Conservation (phyloP, 2,888 invertebrate genomes). For the Acronicta alni region DNA sequence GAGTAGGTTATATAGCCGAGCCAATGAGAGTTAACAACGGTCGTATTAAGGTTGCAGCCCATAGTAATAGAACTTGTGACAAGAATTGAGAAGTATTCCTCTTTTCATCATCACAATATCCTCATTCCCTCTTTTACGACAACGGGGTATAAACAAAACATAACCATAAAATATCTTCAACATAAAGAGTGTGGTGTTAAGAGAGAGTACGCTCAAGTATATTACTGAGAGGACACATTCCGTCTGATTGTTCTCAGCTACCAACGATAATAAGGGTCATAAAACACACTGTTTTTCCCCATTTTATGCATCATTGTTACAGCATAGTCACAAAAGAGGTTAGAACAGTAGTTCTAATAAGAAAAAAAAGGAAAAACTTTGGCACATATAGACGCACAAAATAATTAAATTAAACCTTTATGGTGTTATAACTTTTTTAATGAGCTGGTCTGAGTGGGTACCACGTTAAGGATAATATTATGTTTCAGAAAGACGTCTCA, state of each 20-base stretch:
- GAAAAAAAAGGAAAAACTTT: too few species aligned
- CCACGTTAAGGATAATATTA: too few species aligned
- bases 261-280: conserved; percentile 34
- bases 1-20: too few species aligned
- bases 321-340: not conserved
- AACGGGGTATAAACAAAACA: conserved; percentile 2
- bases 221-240: conserved; percentile 22
- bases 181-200: conserved; percentile 1
- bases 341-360: conserved; percentile 3
- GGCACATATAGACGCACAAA: too few species aligned
- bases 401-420: too few species aligned
- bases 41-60: too few species aligned
- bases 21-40: too few species aligned
- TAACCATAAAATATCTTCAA: conserved; percentile 4
- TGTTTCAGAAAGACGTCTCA: too few species aligned
- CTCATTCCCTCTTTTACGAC: not conserved
- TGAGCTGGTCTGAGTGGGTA: too few species aligned
- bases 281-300: conserved; percentile 32
- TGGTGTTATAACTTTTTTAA: too few species aligned
- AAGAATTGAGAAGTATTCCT: conserved; percentile 1
- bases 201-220: conserved; percentile 11
- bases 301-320: conserved; percentile 26
- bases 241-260: conserved; percentile 36
- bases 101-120: not conserved
- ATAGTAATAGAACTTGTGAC: too few species aligned